Conservation (phyloP, 2,113 vertebrate genomes). For the Orycteropus afer region DNA sequence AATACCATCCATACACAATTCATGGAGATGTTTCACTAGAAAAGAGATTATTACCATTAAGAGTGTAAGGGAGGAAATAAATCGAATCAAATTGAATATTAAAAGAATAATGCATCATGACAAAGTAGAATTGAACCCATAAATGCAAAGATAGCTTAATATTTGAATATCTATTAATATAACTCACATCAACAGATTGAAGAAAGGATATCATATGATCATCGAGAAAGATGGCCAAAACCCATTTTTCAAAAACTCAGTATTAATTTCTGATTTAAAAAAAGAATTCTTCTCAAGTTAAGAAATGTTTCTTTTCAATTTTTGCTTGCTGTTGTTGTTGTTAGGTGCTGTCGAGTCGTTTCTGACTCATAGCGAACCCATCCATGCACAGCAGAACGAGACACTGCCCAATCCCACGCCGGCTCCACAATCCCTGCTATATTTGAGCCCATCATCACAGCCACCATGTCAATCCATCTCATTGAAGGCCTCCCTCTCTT, state of each 20-base stretch:
- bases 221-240: conserved; percentile 1
- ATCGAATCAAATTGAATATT: conserved; percentile 27
- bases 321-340: too few species aligned
- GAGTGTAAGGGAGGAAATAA: neutral
- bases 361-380: too few species aligned
- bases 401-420: too few species aligned
- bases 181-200: neutral
- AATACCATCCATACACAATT: neutral
- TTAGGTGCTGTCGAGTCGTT: too few species aligned
- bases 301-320: conserved; percentile 1
- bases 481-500: too few species aligned
- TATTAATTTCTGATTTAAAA: conserved; percentile 19
- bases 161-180: neutral
- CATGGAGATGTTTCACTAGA: neutral
- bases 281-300: neutral
- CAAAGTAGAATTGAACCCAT: neutral
- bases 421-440: too few species aligned
- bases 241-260: neutral
- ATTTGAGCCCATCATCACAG: too few species aligned
- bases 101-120: neutral
- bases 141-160: neutral
- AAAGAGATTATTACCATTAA: neutral
- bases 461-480: too few species aligned
- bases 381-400: too few species aligned
- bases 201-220: neutral